Conservation (phyloP, 2,888 invertebrate genomes). For the Psylliodes chrysocephalus region DNA sequence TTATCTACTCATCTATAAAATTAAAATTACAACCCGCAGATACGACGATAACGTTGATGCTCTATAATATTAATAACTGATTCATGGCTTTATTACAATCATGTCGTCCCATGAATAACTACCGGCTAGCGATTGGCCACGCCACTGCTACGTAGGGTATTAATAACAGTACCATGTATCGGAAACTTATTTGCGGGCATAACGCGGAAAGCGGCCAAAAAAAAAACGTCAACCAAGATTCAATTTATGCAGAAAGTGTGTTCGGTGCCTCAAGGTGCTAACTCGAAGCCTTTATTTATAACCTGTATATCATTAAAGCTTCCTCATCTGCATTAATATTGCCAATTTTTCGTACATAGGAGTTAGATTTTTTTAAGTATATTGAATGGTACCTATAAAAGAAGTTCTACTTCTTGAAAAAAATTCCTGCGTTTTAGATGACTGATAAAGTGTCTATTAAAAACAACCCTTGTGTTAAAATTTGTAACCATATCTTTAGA, state of each 20-base stretch:
- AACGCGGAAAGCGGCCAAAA: background rate
- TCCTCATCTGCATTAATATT: no score
- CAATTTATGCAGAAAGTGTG: background rate
- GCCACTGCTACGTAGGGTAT: constrained; percentile 22
- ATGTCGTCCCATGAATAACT: constrained; percentile 24
- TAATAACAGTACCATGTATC: constrained; percentile 11
- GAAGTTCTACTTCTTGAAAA: background rate
- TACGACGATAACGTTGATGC: background rate
- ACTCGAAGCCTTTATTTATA: background rate
- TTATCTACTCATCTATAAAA: constrained; percentile 13
- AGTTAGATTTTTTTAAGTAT: no score
- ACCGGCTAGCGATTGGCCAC: constrained; percentile 24
- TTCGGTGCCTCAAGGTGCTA: background rate
- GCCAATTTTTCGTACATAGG: no score
- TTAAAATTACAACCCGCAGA: constrained; percentile 16
- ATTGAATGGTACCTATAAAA: no score
- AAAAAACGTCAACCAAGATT: background rate
- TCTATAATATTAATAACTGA: constrained; percentile 25
- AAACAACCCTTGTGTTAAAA: no score
- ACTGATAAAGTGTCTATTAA: no score
- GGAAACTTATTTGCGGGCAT: background rate
- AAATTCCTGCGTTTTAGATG: background rate
- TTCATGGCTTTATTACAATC: constrained; percentile 37
- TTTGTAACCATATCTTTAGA: no score
- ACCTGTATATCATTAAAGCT: background rate